Evolutionary conservation across 2,113 vertebrate genomes (phyloP), one percentile per base, ranked within the genome.

Genomic region (Vidua macroura): DNA sequence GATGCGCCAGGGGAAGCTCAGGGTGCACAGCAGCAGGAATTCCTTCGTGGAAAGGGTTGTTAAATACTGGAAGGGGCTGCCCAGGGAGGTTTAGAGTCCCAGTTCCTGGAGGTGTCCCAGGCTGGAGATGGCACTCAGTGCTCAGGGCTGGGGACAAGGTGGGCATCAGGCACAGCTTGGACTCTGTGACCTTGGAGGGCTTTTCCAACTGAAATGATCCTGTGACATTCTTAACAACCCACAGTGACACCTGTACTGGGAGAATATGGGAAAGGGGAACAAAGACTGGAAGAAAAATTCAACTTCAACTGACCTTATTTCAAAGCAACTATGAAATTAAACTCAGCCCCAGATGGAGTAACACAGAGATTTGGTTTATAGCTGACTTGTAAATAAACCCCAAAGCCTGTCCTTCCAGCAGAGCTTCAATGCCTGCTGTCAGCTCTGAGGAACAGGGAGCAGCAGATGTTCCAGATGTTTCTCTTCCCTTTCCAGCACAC

Each of bases 101-200:
- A 13, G 7, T 6, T 19, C 23, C 46, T 30, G 4, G 16, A 75
- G 33, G 53, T 52, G 33, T 10, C 60, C 68, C 7, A 60, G 53
- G 52, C 59, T 82, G 60, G 68, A 1, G 0, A 4, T 13, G 70
- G n/a, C 70, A 76, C 70, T 48, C 3, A 18, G 60, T 0, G 52
- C 86, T 19, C 77, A 14, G 76, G 67, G 25, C 43, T 64, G 27
- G 69, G 27, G 39, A 75, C 53, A 41, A 3, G 53, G 62, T 11
- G 28, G 33, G 52, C 2, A 75, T 2, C 0, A 2, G 69, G 18
- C 52, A 75, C 46, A 35, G 62, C 0, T 0, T 1, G 62, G 28
- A 15, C 24, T 41, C 11, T 0, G 10, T 68, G 53, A 31, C 17
- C 63, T 27, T 15, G 41, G 30, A 69, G 48, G 21, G 8, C 6